phyloP scores from a whole-genome alignment of 2,888 invertebrate genomes.

The Amblyjoppa fuscipennis region DNA sequence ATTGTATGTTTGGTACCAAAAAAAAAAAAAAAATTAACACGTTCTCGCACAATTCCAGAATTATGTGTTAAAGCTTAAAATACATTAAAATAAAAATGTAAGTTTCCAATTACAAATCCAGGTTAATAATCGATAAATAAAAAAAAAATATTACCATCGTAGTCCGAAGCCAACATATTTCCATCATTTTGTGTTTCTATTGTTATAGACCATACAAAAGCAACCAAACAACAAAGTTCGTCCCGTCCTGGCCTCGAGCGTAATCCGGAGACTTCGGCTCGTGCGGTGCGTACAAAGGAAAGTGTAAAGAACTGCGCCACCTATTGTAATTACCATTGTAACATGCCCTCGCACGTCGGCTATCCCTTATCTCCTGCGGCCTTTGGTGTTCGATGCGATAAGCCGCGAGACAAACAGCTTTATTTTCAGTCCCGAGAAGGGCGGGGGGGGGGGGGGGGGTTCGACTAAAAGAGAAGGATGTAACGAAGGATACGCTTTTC shows the following conservation, averaged over 20 bases:
- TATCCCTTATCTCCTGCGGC: slow-evolving; percentile 45
- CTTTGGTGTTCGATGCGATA: slow-evolving; percentile 25
- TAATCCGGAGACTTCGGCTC: slow-evolving; percentile 6
- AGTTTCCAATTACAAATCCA: too few species aligned
- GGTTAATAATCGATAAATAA: too few species aligned
- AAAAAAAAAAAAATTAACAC: too few species aligned
- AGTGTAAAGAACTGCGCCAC: slow-evolving; percentile 23
- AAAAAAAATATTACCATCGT: too few species aligned
- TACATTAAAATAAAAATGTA: neutral
- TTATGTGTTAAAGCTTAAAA: neutral
- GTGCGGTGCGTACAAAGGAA: slow-evolving; percentile 55
- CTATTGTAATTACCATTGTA: slow-evolving; percentile 50
- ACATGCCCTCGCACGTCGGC: slow-evolving; percentile 24
- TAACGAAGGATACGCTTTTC: slow-evolving; percentile 66
- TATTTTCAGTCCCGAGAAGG: slow-evolving; percentile 10
- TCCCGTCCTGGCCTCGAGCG: neutral
- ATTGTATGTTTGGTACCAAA: too few species aligned
- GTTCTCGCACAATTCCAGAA: neutral
- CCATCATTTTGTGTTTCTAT: too few species aligned
- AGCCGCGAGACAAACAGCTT: slow-evolving; percentile 28
- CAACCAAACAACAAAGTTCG: neutral
- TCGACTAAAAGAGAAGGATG: slow-evolving; percentile 50
- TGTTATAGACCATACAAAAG: neutral
- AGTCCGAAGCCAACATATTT: too few species aligned
- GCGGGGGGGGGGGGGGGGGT: neutral